Conservation (phyloP, 1,140 invertebrate species). For the Belonocnema kinseyi region DNA sequence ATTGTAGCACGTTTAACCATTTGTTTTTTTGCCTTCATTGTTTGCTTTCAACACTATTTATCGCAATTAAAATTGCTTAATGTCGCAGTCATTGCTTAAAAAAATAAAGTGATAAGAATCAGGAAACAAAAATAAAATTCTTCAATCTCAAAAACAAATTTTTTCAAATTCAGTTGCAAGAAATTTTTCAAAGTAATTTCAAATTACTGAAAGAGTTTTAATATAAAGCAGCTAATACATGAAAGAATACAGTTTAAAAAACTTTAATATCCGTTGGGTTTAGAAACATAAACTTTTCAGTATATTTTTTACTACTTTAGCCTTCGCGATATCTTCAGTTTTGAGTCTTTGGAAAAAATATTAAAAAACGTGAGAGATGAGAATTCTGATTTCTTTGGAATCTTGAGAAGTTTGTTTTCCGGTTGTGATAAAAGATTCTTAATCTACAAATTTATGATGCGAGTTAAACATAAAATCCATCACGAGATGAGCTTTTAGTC, state of each 20-base stretch:
- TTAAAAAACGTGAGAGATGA: not conserved
- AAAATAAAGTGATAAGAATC: not conserved
- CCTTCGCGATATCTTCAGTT: too few relatives aligned
- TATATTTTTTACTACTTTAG: too few relatives aligned
- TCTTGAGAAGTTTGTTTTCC: not conserved
- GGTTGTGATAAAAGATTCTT: constrained; percentile 21
- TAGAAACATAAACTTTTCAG: too few relatives aligned
- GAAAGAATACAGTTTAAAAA: too few relatives aligned
- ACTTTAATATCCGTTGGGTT: too few relatives aligned
- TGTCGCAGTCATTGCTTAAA: not conserved
- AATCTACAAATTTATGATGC: constrained; percentile 19
- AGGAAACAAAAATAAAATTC: not conserved
- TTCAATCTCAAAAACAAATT: not conserved
- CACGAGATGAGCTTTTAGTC: not conserved
- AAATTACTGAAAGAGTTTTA: too few relatives aligned
- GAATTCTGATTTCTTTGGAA: not conserved
- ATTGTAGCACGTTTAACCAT: not conserved
- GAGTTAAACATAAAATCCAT: not conserved
- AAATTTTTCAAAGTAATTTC: too few relatives aligned
- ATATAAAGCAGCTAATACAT: too few relatives aligned
- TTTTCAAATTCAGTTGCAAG: too few relatives aligned
- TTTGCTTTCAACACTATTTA: not conserved
- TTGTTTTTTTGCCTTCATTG: not conserved
- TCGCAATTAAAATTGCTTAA: not conserved
- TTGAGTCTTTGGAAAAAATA: too few relatives aligned